These are phyloP conservation scores for Moxostoma hubbsi DNA, from an alignment of 2,797 vertebrate species.

Conservation along the genomic window DNA sequence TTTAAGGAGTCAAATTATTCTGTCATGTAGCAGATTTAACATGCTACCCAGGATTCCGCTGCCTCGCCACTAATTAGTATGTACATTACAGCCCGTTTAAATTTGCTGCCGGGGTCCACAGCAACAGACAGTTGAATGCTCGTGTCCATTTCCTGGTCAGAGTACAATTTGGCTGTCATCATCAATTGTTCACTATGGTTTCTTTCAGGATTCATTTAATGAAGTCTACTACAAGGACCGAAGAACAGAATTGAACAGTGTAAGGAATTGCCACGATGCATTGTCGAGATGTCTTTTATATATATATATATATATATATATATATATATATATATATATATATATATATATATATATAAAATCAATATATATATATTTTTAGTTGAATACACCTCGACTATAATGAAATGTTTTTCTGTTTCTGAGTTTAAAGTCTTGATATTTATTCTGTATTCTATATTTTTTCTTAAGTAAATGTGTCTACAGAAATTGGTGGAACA, in stretches of 20 bases:
- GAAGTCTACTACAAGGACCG: conserved; percentile 24
- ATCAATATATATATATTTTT: too few relatives aligned
- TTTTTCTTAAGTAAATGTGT: too few relatives aligned
- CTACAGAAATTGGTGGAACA: too few relatives aligned
- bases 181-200: conserved; percentile 39
- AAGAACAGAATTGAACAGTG: conserved; percentile 24
- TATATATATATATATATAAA: too few relatives aligned
- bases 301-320: too few relatives aligned
- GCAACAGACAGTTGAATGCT: conserved; percentile 68
- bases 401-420: too few relatives aligned
- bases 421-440: too few relatives aligned
- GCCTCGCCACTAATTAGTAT: conserved; percentile 90
- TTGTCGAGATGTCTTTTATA: neutral
- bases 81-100: conserved; percentile 89
- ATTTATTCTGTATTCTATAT: too few relatives aligned
- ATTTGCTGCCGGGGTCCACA: conserved; percentile 68
- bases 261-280: neutral
- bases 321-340: too few relatives aligned
- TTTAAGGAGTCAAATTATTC: conserved; percentile 96
- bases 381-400: too few relatives aligned
- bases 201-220: conserved; percentile 44
- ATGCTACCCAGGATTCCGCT: conserved; percentile 90
- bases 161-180: conserved; percentile 56
- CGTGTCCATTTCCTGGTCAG: conserved; percentile 75
- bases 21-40: conserved; percentile 96